Evolutionary conservation across 2,113 vertebrate genomes (phyloP).

Genomic region (Rhinolophus ferrumequinum): DNA sequence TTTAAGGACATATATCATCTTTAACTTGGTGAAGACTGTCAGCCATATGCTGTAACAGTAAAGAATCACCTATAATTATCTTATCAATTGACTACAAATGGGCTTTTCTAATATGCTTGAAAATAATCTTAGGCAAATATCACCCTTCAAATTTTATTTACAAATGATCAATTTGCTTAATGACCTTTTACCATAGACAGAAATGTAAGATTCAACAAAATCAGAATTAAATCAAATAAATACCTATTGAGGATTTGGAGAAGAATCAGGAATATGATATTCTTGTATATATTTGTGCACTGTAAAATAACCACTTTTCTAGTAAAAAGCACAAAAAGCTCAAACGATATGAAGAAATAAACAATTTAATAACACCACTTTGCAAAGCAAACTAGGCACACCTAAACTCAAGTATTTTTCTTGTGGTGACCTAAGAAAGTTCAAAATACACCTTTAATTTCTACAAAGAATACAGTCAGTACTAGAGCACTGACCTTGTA

Average conservation of each 20-base stretch:
- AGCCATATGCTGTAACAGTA: neutral
- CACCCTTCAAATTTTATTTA: constrained; percentile 59
- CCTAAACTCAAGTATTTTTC: constrained; percentile 18
- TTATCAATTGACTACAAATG: constrained; percentile 20
- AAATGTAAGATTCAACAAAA: constrained; percentile 10
- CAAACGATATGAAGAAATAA: neutral
- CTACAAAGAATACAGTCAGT: neutral
- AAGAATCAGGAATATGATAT: neutral
- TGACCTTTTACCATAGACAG: neutral
- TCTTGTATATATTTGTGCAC: neutral
- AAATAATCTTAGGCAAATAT: constrained; percentile 49
- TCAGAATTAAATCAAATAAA: constrained; percentile 14
- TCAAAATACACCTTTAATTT: constrained; percentile 42
- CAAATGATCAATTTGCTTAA: constrained; percentile 21
- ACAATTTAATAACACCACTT: neutral
- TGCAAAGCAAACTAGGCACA: neutral
- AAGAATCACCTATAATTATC: constrained; percentile 19
- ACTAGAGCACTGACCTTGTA: constrained; percentile 29
- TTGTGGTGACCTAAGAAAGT: neutral
- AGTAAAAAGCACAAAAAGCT: constrained; percentile 8
- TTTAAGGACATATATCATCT: neutral
- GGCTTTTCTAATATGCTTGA: constrained; percentile 35
- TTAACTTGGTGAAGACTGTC: neutral
- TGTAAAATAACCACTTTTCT: constrained; percentile 39
- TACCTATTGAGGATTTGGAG: neutral